Evolutionary conservation across 2,797 vertebrate species (phyloP).

Genomic region (Poecile montanus): DNA sequence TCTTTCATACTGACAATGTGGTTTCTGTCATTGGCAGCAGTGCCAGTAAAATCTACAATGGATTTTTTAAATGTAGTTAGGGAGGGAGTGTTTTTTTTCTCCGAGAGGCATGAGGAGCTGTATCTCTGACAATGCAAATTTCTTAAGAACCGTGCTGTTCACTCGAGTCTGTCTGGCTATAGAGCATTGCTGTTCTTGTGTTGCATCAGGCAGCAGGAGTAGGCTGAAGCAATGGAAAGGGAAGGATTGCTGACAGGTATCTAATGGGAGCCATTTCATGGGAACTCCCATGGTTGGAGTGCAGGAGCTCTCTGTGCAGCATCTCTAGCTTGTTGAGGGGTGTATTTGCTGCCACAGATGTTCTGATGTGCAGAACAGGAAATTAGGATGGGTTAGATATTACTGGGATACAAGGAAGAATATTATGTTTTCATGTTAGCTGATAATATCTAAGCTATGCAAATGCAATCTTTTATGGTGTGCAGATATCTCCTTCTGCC

Average conservation of each 20-base stretch:
- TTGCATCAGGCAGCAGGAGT: background rate
- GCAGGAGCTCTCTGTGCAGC: background rate
- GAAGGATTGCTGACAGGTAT: background rate
- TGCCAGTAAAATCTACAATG: background rate
- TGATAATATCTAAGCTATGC: background rate
- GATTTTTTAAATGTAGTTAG: background rate
- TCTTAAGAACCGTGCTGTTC: background rate
- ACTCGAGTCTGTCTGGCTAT: background rate
- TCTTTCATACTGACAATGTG: background rate
- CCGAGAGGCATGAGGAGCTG: background rate
- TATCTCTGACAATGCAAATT: background rate
- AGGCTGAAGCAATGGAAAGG: background rate
- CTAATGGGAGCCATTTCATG: background rate
- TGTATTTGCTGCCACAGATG: background rate
- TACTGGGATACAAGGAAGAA: background rate
- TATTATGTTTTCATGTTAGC: background rate
- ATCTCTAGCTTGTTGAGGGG: background rate
- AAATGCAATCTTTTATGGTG: background rate
- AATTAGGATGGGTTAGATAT: background rate
- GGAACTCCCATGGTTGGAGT: background rate
- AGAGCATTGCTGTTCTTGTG: background rate
- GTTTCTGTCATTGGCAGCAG: background rate
- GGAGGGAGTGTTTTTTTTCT: background rate
- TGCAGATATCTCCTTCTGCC: background rate
- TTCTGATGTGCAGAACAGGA: background rate